Evolutionary conservation across 2,888 invertebrate genomes (phyloP).

Genomic region (Leptinotarsa haldemani): DNA sequence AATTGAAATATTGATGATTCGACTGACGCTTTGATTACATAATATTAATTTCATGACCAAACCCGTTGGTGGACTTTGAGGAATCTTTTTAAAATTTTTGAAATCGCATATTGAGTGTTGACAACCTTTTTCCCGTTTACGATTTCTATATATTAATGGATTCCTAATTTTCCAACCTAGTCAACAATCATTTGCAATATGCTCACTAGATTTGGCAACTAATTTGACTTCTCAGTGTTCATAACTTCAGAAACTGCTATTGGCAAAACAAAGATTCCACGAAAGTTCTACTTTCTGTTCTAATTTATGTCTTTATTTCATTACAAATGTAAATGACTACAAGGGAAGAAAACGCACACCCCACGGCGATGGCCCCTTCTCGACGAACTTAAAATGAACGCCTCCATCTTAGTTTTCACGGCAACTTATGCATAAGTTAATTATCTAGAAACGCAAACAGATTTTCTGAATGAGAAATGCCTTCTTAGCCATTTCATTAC

Average conservation of each 20-base stretch:
- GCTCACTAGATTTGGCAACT: too few relatives aligned
- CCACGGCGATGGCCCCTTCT: slow-evolving; percentile 22
- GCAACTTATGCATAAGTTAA: slow-evolving; percentile 50
- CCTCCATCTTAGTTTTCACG: slow-evolving; percentile 47
- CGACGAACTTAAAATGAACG: slow-evolving; percentile 41
- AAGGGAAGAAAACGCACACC: slow-evolving; percentile 32
- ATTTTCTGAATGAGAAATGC: slow-evolving; percentile 50
- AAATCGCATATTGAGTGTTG: too few relatives aligned
- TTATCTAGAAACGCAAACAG: slow-evolving; percentile 50
- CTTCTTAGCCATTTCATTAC: slow-evolving; percentile 36
- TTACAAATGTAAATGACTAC: slow-evolving; percentile 42
- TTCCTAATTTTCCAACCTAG: too few relatives aligned
- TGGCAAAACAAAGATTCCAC: slow-evolving; percentile 6
- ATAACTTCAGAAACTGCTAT: background rate
- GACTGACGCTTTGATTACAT: too few relatives aligned
- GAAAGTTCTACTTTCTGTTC: slow-evolving; percentile 19
- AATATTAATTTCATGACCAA: too few relatives aligned
- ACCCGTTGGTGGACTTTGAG: too few relatives aligned
- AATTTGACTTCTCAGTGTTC: background rate
- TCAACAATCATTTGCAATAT: too few relatives aligned
- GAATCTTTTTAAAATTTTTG: too few relatives aligned
- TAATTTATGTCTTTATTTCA: slow-evolving; percentile 40
- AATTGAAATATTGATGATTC: too few relatives aligned
- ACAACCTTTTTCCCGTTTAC: too few relatives aligned
- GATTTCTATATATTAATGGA: too few relatives aligned